Percentiles rank a stretch among this genome's conserved stretches.
These are phyloP conservation scores for Caenorhabditis sp. DNA, from an alignment of 2,888 invertebrate species.

Conservation along the genomic window DNA sequence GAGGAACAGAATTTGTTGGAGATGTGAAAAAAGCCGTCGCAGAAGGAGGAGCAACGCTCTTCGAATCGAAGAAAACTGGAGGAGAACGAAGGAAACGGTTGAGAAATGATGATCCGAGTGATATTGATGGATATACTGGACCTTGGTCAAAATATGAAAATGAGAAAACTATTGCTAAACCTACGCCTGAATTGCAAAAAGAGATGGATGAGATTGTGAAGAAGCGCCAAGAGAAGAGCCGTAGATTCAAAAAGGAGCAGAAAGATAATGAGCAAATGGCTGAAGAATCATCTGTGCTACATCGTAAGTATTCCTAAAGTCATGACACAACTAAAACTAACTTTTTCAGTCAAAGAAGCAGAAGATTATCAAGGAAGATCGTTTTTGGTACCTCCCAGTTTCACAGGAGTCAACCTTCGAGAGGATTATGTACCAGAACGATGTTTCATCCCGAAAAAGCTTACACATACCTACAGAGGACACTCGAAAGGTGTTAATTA, in stretches of 20 bases:
- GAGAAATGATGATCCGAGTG: constrained; percentile 87
- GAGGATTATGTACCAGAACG: constrained; percentile 85
- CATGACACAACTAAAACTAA: no score
- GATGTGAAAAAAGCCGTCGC: constrained; percentile 61
- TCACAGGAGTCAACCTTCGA: constrained; percentile 87
- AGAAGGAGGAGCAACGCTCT: constrained; percentile 78
- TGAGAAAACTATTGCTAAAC: constrained; percentile 87
- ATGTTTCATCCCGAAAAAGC: constrained; percentile 72
- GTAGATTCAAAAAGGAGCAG: constrained; percentile 87
- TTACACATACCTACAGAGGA: constrained; percentile 78
- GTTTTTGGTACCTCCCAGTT: constrained; percentile 90
- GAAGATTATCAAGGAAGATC: constrained; percentile 96
- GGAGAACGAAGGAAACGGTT: constrained; percentile 78
- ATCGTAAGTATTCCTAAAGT: constrained; percentile 7
- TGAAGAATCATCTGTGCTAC: constrained; percentile 62
- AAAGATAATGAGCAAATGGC: constrained; percentile 88
- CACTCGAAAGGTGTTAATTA: constrained; percentile 95
- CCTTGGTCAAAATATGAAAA: constrained; percentile 96
- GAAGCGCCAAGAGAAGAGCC: constrained; percentile 93
- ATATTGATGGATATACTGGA: constrained; percentile 89
- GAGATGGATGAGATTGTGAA: constrained; percentile 90
- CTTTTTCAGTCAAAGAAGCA: constrained; percentile 82
- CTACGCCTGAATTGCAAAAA: constrained; percentile 90
- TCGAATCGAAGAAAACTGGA: constrained; percentile 77
- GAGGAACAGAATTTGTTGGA: constrained; percentile 61